Percentiles rank a stretch among this genome's conserved stretches.
These are phyloP conservation scores for Andrena haemorrhoa DNA, from an alignment of 2,888 invertebrate genomes.

Conservation along the genomic window DNA sequence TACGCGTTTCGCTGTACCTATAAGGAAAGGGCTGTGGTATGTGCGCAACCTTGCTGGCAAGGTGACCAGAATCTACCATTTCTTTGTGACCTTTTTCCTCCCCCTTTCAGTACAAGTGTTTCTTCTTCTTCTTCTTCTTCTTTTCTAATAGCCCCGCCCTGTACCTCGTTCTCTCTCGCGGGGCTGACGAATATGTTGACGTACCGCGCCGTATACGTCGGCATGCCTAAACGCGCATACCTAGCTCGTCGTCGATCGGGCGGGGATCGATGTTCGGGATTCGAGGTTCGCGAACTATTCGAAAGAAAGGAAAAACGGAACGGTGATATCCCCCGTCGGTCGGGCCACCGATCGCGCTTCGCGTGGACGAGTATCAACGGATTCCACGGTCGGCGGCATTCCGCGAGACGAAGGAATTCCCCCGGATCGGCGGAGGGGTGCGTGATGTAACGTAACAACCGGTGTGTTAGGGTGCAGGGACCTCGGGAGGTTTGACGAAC, in stretches of 20 bases:
- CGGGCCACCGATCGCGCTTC: slow-evolving; percentile 4
- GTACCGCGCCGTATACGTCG: too few species aligned
- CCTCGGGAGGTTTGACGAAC: slow-evolving; percentile 78
- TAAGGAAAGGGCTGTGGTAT: slow-evolving; percentile 43
- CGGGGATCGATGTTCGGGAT: background rate
- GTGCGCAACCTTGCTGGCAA: slow-evolving; percentile 43
- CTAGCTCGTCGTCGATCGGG: background rate
- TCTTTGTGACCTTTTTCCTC: background rate
- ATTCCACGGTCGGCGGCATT: slow-evolving; percentile 43
- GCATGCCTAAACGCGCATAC: background rate
- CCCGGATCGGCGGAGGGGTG: slow-evolving; percentile 37
- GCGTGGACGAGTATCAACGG: slow-evolving; percentile 31
- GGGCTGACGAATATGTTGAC: background rate
- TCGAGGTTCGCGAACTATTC: background rate
- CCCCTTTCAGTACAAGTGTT: too few species aligned
- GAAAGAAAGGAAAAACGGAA: background rate
- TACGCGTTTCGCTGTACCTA: slow-evolving; percentile 22
- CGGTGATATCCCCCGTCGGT: slow-evolving; percentile 13
- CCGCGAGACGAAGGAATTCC: slow-evolving; percentile 58
- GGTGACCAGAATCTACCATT: slow-evolving; percentile 38
- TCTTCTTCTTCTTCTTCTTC: background rate
- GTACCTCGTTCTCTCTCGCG: background rate
- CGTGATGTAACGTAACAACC: slow-evolving; percentile 24
- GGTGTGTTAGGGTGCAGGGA: slow-evolving; percentile 71
- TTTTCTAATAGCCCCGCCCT: slow-evolving; percentile 1